A percentile compares a stretch with the other conserved stretches of the same genome.
Evolutionary conservation across 2,113 vertebrate genomes (phyloP).

Genomic region (Oenanthe oenanthe): DNA sequence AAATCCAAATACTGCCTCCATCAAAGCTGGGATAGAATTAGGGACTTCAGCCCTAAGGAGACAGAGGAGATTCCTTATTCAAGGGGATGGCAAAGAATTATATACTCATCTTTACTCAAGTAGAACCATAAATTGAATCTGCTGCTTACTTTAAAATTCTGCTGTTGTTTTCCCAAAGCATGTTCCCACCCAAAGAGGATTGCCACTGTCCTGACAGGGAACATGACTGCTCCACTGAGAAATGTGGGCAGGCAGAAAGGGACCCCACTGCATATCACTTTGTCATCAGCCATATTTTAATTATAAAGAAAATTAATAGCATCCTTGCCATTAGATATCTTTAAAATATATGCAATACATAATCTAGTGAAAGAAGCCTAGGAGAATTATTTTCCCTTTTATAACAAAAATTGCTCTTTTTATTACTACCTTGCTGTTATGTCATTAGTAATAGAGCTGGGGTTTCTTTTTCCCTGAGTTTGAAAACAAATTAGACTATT

Average conservation of each 20-base stretch:
- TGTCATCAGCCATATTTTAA: constrained; percentile 17
- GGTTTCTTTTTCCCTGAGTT: constrained; percentile 42
- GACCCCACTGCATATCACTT: neutral
- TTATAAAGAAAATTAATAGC: constrained; percentile 3
- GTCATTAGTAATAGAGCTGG: constrained; percentile 44
- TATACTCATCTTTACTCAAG: neutral
- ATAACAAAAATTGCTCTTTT: constrained; percentile 37
- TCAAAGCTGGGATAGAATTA: neutral
- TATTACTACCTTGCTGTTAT: constrained; percentile 44
- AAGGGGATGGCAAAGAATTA: neutral
- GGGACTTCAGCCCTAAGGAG: neutral
- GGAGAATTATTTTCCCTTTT: constrained; percentile 22
- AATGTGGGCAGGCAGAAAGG: neutral
- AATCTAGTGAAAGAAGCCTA: neutral
- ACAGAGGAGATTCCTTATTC: neutral
- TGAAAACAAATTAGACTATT: constrained; percentile 66
- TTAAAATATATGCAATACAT: neutral
- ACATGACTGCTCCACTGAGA: neutral
- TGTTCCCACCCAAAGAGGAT: neutral
- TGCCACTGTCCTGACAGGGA: neutral
- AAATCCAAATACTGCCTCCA: neutral
- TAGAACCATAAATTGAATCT: neutral
- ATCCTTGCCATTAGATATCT: neutral
- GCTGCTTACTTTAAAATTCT: neutral
- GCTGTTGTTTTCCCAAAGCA: neutral